Conservation (phyloP, 2,888 invertebrate genomes). For the Noctua pronuba region DNA sequence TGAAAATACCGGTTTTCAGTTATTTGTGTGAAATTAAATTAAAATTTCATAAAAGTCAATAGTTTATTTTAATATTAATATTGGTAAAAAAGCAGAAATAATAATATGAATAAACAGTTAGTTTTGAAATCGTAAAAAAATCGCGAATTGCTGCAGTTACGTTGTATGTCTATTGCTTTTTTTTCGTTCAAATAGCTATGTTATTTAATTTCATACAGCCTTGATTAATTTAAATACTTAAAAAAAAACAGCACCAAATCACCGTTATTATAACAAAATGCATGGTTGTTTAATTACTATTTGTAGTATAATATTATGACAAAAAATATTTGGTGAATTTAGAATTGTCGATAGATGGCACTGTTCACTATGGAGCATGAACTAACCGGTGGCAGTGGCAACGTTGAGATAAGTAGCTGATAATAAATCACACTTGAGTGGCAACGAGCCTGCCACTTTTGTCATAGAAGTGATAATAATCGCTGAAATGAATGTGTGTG, state of each 20-base stretch:
- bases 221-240: not conserved
- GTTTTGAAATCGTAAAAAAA: not conserved
- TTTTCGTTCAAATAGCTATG: not conserved
- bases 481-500: not conserved
- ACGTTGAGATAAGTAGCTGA: not conserved
- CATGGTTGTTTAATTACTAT: not conserved
- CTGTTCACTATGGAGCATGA: not conserved
- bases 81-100: not conserved
- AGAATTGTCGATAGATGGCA: constrained; percentile 16
- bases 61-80: not conserved
- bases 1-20: constrained; percentile 40
- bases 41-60: not conserved
- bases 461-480: not conserved
- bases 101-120: not conserved
- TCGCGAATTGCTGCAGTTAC: not conserved
- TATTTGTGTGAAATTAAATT: not conserved
- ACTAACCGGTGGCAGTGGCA: not conserved
- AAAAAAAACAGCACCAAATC: not conserved
- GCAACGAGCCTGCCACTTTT: constrained; percentile 14
- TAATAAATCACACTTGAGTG: constrained; percentile 17
- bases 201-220: not conserved
- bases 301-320: too few relatives aligned
- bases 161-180: constrained; percentile 20
- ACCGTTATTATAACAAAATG: too few relatives aligned
- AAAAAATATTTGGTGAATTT: not conserved